phyloP scores from a whole-genome alignment of 2,888 invertebrate genomes.

The Scaptomyza caliginosa region DNA sequence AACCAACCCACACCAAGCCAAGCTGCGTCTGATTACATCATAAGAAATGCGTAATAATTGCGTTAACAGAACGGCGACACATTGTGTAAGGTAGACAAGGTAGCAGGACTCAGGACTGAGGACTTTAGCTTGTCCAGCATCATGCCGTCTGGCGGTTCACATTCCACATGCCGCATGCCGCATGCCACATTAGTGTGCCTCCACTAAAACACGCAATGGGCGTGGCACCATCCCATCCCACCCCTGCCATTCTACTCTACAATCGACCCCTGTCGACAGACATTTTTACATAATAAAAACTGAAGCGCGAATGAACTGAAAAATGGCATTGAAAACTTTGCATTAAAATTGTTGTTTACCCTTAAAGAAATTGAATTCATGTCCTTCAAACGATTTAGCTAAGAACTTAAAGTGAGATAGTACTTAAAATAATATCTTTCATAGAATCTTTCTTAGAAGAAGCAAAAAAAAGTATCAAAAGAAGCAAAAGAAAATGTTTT shows the following conservation, averaged over 20 bases:
- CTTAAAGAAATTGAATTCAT: conserved; percentile 59
- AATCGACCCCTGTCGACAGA: conserved; percentile 23
- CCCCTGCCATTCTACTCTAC: background rate
- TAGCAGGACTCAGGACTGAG: background rate
- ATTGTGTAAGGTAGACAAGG: conserved; percentile 4
- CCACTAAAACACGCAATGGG: conserved; percentile 52
- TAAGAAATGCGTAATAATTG: conserved; percentile 80
- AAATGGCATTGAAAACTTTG: conserved; percentile 48
- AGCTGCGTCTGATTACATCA: conserved; percentile 80
- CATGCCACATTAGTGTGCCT: conserved; percentile 19
- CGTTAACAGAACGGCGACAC: conserved; percentile 70
- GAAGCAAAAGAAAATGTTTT: background rate
- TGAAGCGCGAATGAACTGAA: conserved; percentile 12
- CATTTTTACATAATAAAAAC: conserved; percentile 43
- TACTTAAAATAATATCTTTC: too few relatives aligned
- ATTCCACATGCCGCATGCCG: conserved; percentile 24
- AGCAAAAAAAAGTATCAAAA: background rate
- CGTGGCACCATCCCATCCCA: conserved; percentile 28
- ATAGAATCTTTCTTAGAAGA: too few relatives aligned
- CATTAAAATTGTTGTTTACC: conserved; percentile 59
- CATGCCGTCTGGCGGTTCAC: conserved; percentile 5
- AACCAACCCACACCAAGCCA: conserved; percentile 49
- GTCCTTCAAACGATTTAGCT: conserved; percentile 33
- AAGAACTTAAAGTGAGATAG: conserved; percentile 7
- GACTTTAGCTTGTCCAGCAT: conserved; percentile 25